Conservation (phyloP, 1,140 invertebrate genomes). For the Tachypleus tridentatus region DNA sequence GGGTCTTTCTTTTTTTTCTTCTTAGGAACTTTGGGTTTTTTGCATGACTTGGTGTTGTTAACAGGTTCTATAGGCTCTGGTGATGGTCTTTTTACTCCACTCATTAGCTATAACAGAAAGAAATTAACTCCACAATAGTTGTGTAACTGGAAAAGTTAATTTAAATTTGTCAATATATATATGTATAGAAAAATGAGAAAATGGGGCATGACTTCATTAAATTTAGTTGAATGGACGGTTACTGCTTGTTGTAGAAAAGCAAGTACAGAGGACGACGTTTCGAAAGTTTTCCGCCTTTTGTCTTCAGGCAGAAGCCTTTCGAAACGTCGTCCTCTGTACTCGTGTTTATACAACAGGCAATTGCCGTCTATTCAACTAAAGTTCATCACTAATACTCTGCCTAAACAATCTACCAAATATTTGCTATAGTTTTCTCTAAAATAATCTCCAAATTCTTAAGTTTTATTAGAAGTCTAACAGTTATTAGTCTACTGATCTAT, state of each 20-base stretch:
- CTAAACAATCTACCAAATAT: too few relatives aligned
- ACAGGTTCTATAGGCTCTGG: constrained; percentile 54
- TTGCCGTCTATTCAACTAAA: too few relatives aligned
- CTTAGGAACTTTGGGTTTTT: constrained; percentile 77
- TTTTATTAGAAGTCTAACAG: too few relatives aligned
- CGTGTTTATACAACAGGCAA: too few relatives aligned
- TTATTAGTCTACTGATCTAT: too few relatives aligned
- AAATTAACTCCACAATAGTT: background rate
- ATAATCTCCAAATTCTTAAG: too few relatives aligned
- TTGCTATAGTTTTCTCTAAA: too few relatives aligned
- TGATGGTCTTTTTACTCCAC: constrained; percentile 51
- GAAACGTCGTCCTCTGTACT: too few relatives aligned
- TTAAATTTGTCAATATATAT: too few relatives aligned
- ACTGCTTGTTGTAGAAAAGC: background rate
- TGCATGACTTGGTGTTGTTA: constrained; percentile 27
- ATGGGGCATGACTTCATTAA: constrained; percentile 1
- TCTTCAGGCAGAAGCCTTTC: too few relatives aligned
- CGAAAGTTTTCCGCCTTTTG: background rate
- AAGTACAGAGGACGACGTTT: background rate
- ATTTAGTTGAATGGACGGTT: background rate
- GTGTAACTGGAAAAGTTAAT: background rate
- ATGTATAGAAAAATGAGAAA: too few relatives aligned
- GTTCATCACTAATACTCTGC: too few relatives aligned
- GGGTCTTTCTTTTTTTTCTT: constrained; percentile 86
- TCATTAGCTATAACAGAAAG: constrained; percentile 15